Conservation (phyloP, 2,888 invertebrate species). For the Carpatolechia fugitivella region DNA sequence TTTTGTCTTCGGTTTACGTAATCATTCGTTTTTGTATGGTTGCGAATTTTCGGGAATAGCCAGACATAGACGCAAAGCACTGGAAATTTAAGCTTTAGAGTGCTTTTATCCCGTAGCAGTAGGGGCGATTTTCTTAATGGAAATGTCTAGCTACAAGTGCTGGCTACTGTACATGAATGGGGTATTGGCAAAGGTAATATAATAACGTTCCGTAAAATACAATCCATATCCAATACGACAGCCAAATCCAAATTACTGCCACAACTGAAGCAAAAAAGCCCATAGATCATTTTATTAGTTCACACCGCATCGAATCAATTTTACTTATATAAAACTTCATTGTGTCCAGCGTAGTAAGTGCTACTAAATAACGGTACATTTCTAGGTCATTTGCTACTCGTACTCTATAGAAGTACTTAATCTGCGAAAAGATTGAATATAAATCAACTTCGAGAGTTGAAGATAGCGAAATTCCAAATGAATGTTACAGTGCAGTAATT, state of each 20-base stretch:
- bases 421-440: not conserved
- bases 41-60: too few species aligned
- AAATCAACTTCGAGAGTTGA: not conserved
- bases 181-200: too few species aligned
- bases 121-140: not conserved
- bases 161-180: too few species aligned
- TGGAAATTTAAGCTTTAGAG: too few species aligned
- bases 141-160: not conserved
- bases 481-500: not conserved
- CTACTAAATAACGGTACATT: conserved; percentile 35
- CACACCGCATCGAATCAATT: conserved; percentile 46
- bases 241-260: not conserved
- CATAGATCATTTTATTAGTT: conserved; percentile 34
- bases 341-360: too few species aligned
- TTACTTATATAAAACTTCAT: conserved; percentile 25
- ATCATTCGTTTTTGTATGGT: too few species aligned
- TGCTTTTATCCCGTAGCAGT: too few species aligned
- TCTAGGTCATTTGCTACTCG: conserved; percentile 31
- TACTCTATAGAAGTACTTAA: not conserved
- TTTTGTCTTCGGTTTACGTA: too few species aligned
- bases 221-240: not conserved
- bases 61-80: too few species aligned
- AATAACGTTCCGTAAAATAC: not conserved
- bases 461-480: conserved; percentile 18
- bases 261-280: conserved; percentile 16